Evolutionary conservation across 2,888 invertebrate species (phyloP), one percentile per base, ranked within the genome.

Genomic region (Eupithecia subumbrata): DNA sequence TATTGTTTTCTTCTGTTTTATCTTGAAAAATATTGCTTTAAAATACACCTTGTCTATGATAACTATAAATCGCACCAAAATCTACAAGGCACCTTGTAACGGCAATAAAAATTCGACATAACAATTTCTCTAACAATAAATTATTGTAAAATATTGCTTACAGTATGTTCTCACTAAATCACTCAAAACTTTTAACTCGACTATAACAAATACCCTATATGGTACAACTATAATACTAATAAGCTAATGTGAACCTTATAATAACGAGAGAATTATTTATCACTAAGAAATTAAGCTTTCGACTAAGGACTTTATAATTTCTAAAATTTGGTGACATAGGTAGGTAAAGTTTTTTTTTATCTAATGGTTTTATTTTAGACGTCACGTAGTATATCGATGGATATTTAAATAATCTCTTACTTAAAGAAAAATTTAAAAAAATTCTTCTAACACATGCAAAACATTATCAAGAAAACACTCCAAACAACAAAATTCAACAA

Each of bases 191-290:
- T n/a, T 66, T 16, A 25, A 76, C 71, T 74, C 37, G 67, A 40
- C 68, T 12, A 78, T 73, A 48, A 73, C 69, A 66, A 74, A 72
- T 76, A 76, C 74, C 72, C 72, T 68, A 75, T 5, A 63, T 69
- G 69, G 77, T 83, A 81, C 75, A 79, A 76, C 74, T 82, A 82
- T 85, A 85, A 87, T 87, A 86, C 85, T 86, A 84, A 82, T 82
- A 82, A 84, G 56, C 85, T 85, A 86, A 80, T 86, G 85, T 88
- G 82, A 75, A 85, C 85, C 88, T 88, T 87, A 60, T 14, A 60
- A 5, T 25, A 25, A 60, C 14, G 25, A 60, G 60, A 60, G 12
- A 56, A 60, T 25, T 25, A 14, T 60, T 25, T 60, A 60, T 25
- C 56, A 56, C 60, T 60, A 60, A 60, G 25, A 60, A 25, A 60